Evolutionary conservation across 2,888 invertebrate species (phyloP), one percentile per base, ranked within the genome.

Genomic region (Drosophila stalkeri): DNA sequence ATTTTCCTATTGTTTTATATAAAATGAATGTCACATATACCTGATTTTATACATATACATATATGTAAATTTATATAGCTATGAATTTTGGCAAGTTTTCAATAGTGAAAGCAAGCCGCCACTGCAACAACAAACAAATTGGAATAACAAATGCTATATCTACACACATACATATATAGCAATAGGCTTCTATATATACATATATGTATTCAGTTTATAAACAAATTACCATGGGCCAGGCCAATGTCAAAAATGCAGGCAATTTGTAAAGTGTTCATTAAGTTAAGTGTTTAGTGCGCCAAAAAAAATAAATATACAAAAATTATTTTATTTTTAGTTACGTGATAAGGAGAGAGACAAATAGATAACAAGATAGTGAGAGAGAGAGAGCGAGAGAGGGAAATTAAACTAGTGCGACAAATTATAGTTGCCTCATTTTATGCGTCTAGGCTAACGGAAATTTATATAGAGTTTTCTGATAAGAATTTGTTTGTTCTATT

Each of bases 41-140:
- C 27, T 61, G 20, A n/a, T n/a, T 44, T 44, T 27, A 23, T 59
- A 63, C 37, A 51, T 46, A 39, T 46, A 7, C 7, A 68, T 54
- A 14, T 16, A 68, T 47, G 8, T 27, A 47, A 9, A 33, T 20
- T 35, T 55, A 46, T 57, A 46, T 52, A 66, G 52, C 23, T 59
- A 57, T 47, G 39, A 37, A 69, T 81, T 49, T 87, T 88, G 87
- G 87, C 89, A 89, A 73, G 54, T 49, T 64, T 77, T 87, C 89
- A 86, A 77, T 64, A 57, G 59, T 56, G 52, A 75, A 57, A 54
- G 60, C 60, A 39, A 47, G n/a, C 23, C 18, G 37, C 11, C 18
- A 23, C 11, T 11, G 18, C 33, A 12, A 20, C 59, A 64, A 55
- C 33, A 76, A 76, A 56, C 41, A 71, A 72, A 47, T 64, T 23